A percentile compares a stretch with the other conserved stretches of the same genome.
phyloP scores from a whole-genome alignment of 2,797 vertebrate species.

The Gymnodraco acuticeps region DNA sequence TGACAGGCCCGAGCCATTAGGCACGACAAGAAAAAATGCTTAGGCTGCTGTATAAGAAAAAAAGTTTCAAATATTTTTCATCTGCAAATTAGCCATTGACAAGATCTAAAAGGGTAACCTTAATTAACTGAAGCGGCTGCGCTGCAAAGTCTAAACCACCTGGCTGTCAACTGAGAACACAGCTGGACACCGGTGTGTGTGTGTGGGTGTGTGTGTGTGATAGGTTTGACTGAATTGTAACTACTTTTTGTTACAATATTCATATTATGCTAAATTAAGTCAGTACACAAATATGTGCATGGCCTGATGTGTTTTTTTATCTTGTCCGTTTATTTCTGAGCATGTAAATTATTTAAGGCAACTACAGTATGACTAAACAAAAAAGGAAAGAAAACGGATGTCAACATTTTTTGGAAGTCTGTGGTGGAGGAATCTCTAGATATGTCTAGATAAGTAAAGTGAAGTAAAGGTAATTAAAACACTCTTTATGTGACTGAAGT shows the following conservation, averaged over 20 bases:
- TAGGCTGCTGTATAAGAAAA: slow-evolving; percentile 23
- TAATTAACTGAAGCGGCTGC: slow-evolving; percentile 68
- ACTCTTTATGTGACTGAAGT: not conserved
- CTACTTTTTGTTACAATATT: slow-evolving; percentile 15
- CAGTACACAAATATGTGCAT: not conserved
- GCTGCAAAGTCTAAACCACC: slow-evolving; percentile 60
- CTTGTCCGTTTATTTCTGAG: not conserved
- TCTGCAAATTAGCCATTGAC: slow-evolving; percentile 64
- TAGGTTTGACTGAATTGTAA: slow-evolving; percentile 1
- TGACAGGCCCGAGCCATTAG: slow-evolving; percentile 44
- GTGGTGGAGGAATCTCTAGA: not conserved
- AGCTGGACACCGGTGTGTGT: slow-evolving; percentile 41
- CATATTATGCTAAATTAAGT: slow-evolving; percentile 23
- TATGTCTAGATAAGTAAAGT: not conserved
- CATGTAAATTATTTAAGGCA: not conserved
- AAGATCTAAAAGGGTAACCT: slow-evolving; percentile 65
- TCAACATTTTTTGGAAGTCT: not conserved
- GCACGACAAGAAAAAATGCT: slow-evolving; percentile 42
- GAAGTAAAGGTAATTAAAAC: not conserved
- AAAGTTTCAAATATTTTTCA: slow-evolving; percentile 48
- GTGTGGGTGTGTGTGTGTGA: not conserved
- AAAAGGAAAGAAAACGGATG: not conserved
- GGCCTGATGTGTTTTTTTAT: not conserved
- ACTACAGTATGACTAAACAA: not conserved
- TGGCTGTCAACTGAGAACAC: slow-evolving; percentile 65